Conservation (phyloP, 2,888 invertebrate species). For the Penaeus monodon region DNA sequence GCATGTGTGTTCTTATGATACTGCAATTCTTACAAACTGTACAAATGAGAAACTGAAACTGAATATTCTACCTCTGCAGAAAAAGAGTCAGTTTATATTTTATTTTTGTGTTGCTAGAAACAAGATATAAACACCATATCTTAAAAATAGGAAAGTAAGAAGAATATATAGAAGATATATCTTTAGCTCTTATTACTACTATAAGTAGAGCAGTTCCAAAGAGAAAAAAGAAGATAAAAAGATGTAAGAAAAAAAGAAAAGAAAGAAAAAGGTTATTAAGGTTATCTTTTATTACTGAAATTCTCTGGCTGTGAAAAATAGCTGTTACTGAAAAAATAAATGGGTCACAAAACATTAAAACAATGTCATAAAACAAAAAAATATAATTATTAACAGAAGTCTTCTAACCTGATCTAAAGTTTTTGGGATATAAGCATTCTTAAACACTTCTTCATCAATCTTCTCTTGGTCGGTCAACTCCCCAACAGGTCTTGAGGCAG, state of each 20-base stretch:
- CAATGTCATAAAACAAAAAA: not conserved
- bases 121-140: not conserved
- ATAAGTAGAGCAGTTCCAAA: too few relatives aligned
- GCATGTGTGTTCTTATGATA: too few relatives aligned
- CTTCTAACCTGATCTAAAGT: constrained; percentile 85
- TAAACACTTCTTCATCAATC: constrained; percentile 92
- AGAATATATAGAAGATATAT: not conserved
- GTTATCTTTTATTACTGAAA: too few relatives aligned
- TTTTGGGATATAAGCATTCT: constrained; percentile 92
- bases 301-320: too few relatives aligned
- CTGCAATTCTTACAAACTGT: too few relatives aligned
- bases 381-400: constrained; percentile 67
- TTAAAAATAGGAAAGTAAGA: not conserved
- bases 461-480: constrained; percentile 81
- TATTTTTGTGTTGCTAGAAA: not conserved
- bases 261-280: not conserved
- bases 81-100: too few relatives aligned
- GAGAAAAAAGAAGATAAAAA: too few relatives aligned
- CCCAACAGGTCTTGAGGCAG: constrained; percentile 76
- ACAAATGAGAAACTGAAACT: too few relatives aligned
- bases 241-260: not conserved
- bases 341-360: not conserved
- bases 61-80: too few relatives aligned
- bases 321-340: not conserved
- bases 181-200: too few relatives aligned